These are phyloP conservation scores for Gymnothorax javanicus DNA, from an alignment of 2,797 vertebrate genomes.

Conservation along the genomic window DNA sequence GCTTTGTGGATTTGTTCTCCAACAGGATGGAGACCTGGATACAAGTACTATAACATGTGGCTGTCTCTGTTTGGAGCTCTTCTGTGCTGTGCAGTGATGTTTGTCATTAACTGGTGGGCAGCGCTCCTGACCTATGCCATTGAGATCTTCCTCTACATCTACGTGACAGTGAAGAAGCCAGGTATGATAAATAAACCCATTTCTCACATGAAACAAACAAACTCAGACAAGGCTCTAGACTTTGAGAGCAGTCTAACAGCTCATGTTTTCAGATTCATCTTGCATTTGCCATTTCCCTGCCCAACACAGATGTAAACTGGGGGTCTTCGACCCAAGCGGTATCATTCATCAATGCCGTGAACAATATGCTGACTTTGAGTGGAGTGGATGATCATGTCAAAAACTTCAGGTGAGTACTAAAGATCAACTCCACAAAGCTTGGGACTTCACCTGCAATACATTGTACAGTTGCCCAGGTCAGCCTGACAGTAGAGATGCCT, in stretches of 20 bases:
- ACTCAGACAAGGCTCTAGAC: background rate
- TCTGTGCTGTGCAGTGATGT: conserved; percentile 95
- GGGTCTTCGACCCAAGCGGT: conserved; percentile 95
- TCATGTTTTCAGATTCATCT: background rate
- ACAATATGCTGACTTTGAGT: conserved; percentile 82
- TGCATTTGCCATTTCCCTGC: background rate
- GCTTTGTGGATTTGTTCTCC: conserved; percentile 3
- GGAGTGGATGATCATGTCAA: conserved; percentile 92
- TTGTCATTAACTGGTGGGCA: conserved; percentile 98
- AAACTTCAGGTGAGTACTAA: conserved; percentile 62
- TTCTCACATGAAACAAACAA: background rate
- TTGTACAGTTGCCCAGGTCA: background rate
- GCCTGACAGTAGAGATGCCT: background rate
- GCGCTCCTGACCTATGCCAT: conserved; percentile 91
- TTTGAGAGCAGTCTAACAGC: background rate
- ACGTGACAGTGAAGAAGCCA: conserved; percentile 95
- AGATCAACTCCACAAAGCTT: background rate
- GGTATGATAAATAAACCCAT: conserved; percentile 68
- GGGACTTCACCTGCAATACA: background rate
- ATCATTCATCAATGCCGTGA: conserved; percentile 87
- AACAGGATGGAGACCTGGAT: conserved; percentile 94
- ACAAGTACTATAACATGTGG: conserved; percentile 97
- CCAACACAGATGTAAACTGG: conserved; percentile 90
- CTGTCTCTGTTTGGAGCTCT: conserved; percentile 90
- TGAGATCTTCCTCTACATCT: conserved; percentile 92